Percentiles rank a stretch among this genome's conserved stretches.
These are phyloP conservation scores for Parasteatoda lunata DNA, from an alignment of 2,888 invertebrate genomes.

Conservation along the genomic window DNA sequence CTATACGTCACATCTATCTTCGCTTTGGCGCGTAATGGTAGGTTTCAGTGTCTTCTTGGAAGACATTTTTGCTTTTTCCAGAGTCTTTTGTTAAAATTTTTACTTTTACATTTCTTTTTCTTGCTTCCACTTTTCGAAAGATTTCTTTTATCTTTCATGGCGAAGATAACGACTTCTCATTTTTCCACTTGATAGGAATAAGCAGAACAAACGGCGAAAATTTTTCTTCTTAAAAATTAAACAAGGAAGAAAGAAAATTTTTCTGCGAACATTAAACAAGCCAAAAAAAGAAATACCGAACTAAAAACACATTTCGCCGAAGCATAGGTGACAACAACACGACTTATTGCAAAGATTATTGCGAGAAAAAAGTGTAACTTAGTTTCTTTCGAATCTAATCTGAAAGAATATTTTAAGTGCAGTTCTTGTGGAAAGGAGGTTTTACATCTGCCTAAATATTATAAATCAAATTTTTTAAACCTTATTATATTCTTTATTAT, in stretches of 20 bases:
- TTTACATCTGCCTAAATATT: too few relatives aligned
- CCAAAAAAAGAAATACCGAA: too few relatives aligned
- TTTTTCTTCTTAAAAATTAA: constrained; percentile 18
- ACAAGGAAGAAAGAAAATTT: constrained; percentile 27
- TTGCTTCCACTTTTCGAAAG: constrained; percentile 14
- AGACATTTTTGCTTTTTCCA: constrained; percentile 51
- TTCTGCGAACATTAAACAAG: neutral
- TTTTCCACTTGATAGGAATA: constrained; percentile 50
- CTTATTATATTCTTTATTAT: too few relatives aligned
- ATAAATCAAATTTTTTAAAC: too few relatives aligned
- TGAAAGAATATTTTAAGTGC: too few relatives aligned
- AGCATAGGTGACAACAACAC: too few relatives aligned
- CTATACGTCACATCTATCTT: constrained; percentile 61
- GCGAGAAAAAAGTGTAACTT: too few relatives aligned
- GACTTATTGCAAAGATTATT: too few relatives aligned
- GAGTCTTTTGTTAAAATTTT: constrained; percentile 59
- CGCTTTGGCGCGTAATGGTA: constrained; percentile 55
- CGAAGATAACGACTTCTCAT: constrained; percentile 57
- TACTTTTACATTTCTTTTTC: constrained; percentile 24
- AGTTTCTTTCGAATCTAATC: too few relatives aligned
- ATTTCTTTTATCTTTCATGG: constrained; percentile 37
- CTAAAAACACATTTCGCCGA: too few relatives aligned
- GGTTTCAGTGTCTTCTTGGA: constrained; percentile 58
- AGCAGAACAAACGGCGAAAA: constrained; percentile 47
- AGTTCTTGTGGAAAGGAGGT: too few relatives aligned